A percentile compares a stretch with the other conserved stretches of the same genome.
Evolutionary conservation across 2,888 invertebrate species (phyloP).

Genomic region (Unio pictorum): DNA sequence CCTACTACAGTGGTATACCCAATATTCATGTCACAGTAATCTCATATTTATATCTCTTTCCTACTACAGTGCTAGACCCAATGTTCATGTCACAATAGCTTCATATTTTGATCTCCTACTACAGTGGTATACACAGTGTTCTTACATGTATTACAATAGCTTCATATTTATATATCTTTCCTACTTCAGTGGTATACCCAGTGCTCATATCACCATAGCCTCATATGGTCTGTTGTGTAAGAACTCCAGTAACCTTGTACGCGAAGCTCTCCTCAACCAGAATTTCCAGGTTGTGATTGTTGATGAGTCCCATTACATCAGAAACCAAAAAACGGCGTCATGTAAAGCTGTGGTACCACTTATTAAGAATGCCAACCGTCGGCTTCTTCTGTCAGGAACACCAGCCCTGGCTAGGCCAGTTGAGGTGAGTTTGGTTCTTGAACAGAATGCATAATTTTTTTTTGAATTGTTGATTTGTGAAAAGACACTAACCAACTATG

Average conservation of each 20-base stretch:
- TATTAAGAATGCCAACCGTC: slow-evolving; percentile 56
- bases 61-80: slow-evolving; percentile 53
- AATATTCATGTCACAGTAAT: too few species aligned
- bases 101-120: slow-evolving; percentile 41
- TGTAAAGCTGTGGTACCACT: slow-evolving; percentile 63
- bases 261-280: slow-evolving; percentile 60
- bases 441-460: background rate
- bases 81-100: slow-evolving; percentile 54
- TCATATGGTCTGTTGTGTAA: slow-evolving; percentile 64
- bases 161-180: too few species aligned
- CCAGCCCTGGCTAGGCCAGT: slow-evolving; percentile 68
- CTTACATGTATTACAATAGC: slow-evolving; percentile 50
- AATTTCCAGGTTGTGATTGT: slow-evolving; percentile 61
- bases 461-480: background rate
- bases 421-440: slow-evolving; percentile 52
- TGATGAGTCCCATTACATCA: slow-evolving; percentile 69
- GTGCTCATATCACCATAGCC: slow-evolving; percentile 54
- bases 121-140: slow-evolving; percentile 56
- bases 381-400: slow-evolving; percentile 66
- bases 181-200: slow-evolving; percentile 53
- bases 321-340: slow-evolving; percentile 60
- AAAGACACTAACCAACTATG: too few species aligned
- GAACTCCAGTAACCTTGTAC: slow-evolving; percentile 52
- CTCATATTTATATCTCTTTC: too few species aligned
- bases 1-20: slow-evolving; percentile 40